A percentile compares a stretch with the other conserved stretches of the same genome.
phyloP scores from a whole-genome alignment of 2,113 vertebrate species.

The Chrysemys picta region DNA sequence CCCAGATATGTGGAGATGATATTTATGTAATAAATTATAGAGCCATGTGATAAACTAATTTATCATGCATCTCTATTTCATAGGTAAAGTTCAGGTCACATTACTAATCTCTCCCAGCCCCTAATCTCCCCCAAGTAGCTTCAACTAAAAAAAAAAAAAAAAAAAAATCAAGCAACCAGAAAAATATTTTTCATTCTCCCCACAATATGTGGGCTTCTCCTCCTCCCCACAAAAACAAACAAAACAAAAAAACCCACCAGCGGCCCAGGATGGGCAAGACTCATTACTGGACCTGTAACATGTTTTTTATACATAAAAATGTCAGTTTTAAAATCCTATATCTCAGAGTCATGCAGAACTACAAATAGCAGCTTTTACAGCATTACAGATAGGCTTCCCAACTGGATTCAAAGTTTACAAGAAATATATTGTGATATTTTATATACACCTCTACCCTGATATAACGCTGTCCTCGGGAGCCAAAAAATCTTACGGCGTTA shows the following conservation, averaged over 20 bases:
- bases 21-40: neutral
- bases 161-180: neutral
- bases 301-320: neutral
- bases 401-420: neutral
- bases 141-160: neutral
- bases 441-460: neutral
- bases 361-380: neutral
- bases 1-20: neutral
- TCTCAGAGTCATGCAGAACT: neutral
- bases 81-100: neutral
- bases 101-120: too few relatives aligned
- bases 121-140: neutral
- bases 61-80: neutral
- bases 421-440: neutral
- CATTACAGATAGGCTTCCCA: neutral
- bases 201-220: neutral
- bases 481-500: too few relatives aligned
- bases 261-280: neutral
- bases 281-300: fast-evolving
- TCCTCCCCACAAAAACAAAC: fast-evolving
- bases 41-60: fast-evolving
- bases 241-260: fast-evolving
- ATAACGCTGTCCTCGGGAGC: too few relatives aligned
- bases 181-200: neutral
- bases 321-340: neutral